A percentile compares a stretch with the other conserved stretches of the same genome.
phyloP scores from a whole-genome alignment of 2,888 invertebrate species.

The Tromatobia lineatoria region DNA sequence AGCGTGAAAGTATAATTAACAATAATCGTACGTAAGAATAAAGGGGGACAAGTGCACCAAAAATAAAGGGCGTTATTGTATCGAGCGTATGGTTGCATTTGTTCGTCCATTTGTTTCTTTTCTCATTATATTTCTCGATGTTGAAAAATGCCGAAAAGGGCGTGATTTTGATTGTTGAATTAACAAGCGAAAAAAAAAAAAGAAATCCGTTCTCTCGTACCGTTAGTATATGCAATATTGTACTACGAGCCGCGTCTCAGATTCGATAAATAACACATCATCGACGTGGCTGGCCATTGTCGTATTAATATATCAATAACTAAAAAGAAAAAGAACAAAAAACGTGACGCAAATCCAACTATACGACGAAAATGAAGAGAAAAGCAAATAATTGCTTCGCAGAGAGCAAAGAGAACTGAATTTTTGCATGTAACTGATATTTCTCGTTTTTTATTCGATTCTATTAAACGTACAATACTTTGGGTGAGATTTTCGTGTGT shows the following conservation, averaged over 20 bases:
- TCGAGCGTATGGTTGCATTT: slow-evolving; percentile 15
- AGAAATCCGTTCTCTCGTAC: slow-evolving; percentile 32
- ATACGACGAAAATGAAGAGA: slow-evolving; percentile 13
- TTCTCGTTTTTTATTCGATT: slow-evolving; percentile 14
- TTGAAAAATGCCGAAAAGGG: not conserved
- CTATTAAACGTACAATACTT: slow-evolving; percentile 27
- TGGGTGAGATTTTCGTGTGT: slow-evolving; percentile 22
- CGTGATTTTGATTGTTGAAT: not conserved
- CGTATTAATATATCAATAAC: slow-evolving; percentile 34
- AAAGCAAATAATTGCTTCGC: slow-evolving; percentile 52
- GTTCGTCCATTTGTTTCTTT: slow-evolving; percentile 9
- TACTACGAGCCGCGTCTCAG: slow-evolving; percentile 36
- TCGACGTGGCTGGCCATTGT: slow-evolving; percentile 58
- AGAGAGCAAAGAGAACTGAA: slow-evolving; percentile 49
- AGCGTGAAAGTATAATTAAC: slow-evolving; percentile 62
- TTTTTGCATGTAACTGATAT: slow-evolving; percentile 24
- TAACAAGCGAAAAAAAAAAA: slow-evolving; percentile 3
- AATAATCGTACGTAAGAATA: slow-evolving; percentile 38
- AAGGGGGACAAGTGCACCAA: slow-evolving; percentile 28
- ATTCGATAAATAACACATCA: slow-evolving; percentile 43
- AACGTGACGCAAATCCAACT: slow-evolving; percentile 30
- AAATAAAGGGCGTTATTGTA: slow-evolving; percentile 21
- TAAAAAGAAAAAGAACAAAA: slow-evolving; percentile 37
- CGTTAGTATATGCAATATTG: slow-evolving; percentile 27
- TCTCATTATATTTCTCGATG: slow-evolving; percentile 27